These are phyloP conservation scores for Pseudoips prasinana DNA, from an alignment of 2,888 invertebrate genomes.

Conservation along the genomic window DNA sequence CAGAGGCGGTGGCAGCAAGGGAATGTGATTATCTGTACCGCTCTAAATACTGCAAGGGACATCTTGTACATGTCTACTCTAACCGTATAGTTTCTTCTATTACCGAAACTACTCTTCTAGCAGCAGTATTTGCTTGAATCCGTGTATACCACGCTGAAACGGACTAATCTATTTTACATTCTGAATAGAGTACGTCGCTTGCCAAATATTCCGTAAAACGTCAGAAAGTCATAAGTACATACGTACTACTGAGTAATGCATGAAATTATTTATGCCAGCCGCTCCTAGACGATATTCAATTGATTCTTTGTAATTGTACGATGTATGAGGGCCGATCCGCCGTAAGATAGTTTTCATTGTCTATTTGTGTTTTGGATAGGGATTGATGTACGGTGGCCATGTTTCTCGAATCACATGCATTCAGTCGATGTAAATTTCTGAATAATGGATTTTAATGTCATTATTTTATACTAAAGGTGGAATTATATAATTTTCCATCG, in stretches of 20 bases:
- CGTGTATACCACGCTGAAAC: constrained; percentile 59
- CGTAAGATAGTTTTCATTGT: constrained; percentile 65
- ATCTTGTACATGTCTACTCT: constrained; percentile 82
- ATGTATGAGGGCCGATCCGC: constrained; percentile 48
- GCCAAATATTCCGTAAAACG: constrained; percentile 82
- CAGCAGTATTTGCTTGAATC: constrained; percentile 45
- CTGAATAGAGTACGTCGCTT: constrained; percentile 74
- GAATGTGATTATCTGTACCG: constrained; percentile 81
- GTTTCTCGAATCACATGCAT: constrained; percentile 79
- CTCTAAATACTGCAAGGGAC: constrained; percentile 86
- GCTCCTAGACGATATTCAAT: constrained; percentile 65
- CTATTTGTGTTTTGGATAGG: constrained; percentile 71
- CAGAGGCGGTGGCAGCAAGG: constrained; percentile 78
- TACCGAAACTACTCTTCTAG: constrained; percentile 48
- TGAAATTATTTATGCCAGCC: constrained; percentile 76
- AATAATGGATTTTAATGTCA: constrained; percentile 57
- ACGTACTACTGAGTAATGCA: constrained; percentile 77
- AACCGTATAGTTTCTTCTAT: constrained; percentile 61
- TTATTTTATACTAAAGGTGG: constrained; percentile 56
- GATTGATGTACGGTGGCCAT: constrained; percentile 74
- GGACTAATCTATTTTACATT: constrained; percentile 62
- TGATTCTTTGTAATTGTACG: constrained; percentile 65
- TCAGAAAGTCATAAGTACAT: constrained; percentile 81
- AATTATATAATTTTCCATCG: constrained; percentile 69
- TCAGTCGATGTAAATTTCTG: constrained; percentile 58